Evolutionary conservation across 2,888 invertebrate genomes (phyloP).

Genomic region (Hoplodrina blanda): DNA sequence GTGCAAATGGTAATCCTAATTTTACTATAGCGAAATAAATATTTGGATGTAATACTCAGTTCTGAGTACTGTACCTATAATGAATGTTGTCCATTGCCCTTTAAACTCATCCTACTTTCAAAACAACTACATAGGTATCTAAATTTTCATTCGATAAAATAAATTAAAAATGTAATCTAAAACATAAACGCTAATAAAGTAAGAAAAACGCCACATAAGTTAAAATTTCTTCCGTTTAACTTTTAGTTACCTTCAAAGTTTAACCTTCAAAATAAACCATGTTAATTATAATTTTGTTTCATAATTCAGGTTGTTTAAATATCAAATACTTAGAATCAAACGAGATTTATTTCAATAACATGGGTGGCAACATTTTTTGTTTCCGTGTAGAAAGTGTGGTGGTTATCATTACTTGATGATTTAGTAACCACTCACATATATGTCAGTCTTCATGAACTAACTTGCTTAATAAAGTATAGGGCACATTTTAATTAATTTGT

Average conservation of each 20-base stretch:
- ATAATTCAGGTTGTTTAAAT: not conserved
- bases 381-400: not conserved
- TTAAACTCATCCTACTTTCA: constrained; percentile 9
- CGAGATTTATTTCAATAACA: constrained; percentile 1
- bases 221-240: constrained; percentile 12
- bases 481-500: constrained; percentile 57
- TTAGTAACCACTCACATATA: constrained; percentile 17
- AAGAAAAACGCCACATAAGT: constrained; percentile 2
- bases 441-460: constrained; percentile 31
- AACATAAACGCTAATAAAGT: constrained; percentile 16
- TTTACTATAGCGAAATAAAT: not conserved
- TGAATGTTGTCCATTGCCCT: constrained; percentile 39
- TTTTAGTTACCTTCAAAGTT: too few species aligned
- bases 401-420: constrained; percentile 3
- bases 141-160: constrained; percentile 22
- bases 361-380: constrained; percentile 16
- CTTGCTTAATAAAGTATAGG: constrained; percentile 23
- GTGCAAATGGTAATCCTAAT: not conserved
- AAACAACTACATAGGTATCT: constrained; percentile 11
- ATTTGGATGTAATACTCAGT: not conserved
- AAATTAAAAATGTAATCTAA: constrained; percentile 39
- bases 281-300: not conserved
- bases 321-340: constrained; percentile 1
- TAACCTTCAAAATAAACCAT: constrained; percentile 4
- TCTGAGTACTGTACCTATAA: not conserved